Conservation (phyloP, 2,888 invertebrate species). For the Seira musarum region DNA sequence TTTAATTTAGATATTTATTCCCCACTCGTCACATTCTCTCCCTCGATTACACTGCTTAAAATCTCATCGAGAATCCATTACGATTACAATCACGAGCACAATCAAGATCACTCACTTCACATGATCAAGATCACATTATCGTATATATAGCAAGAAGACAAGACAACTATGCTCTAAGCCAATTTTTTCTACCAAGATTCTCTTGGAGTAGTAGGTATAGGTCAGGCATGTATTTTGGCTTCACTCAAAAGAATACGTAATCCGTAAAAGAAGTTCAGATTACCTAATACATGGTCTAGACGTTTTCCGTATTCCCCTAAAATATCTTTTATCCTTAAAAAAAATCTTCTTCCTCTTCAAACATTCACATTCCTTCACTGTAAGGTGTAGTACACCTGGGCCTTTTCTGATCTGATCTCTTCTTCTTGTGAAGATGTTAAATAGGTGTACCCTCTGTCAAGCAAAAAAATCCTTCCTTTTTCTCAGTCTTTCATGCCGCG, state of each 20-base stretch:
- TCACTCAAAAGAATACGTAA: constrained; percentile 1
- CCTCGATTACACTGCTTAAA: background rate
- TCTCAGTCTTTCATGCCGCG: background rate
- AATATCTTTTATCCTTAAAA: constrained; percentile 2
- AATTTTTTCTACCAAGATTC: background rate
- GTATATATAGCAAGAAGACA: background rate
- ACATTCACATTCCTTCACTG: constrained; percentile 4
- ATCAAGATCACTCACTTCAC: constrained; percentile 5
- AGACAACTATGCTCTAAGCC: background rate
- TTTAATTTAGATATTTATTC: constrained; percentile 6
- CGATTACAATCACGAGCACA: background rate
- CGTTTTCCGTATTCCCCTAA: background rate
- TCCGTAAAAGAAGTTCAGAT: background rate
- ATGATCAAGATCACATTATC: constrained; percentile 7
- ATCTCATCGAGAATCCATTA: too few species aligned
- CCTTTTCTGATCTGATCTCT: background rate
- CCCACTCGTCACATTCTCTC: background rate
- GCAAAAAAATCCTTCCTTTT: background rate
- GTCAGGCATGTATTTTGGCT: background rate
- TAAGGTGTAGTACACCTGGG: background rate
- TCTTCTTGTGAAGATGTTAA: constrained; percentile 7
- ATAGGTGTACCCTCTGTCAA: constrained; percentile 1
- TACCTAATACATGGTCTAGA: background rate
- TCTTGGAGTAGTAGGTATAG: background rate
- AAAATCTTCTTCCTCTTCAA: background rate